Base-by-base conservation (phyloP, 1,140 invertebrate species). In the Bombus pyrosoma region DNA sequence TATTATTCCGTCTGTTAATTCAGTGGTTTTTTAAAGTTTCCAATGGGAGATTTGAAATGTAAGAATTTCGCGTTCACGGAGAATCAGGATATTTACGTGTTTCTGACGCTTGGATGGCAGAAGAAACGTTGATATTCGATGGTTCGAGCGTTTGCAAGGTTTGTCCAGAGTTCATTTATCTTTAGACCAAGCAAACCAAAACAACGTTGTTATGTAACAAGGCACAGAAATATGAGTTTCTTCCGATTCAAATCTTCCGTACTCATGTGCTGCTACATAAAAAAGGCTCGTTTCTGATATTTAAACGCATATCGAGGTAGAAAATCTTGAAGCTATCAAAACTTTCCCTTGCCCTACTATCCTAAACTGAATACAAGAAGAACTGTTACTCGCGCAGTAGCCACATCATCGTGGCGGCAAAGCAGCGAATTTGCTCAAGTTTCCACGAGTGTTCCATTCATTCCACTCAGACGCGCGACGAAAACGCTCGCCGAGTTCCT, bases 391-490 rank as follows among this genome's bases (percentile, higher is more conserved):
- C 59, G 28, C 12, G 59, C 28, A 53, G 12, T 37, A 37, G 13
- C 25, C 12, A 28, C 32, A 37, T 57, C 47, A 57, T 13, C 47
- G 73, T 15, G 22, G 12, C 37, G 8, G 34, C 5, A 39, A 59
- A 39, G 28, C 53, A 18, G 53, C 53, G 74, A 39, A 76, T 76
- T 62, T 37, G 53, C 34, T 76, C 53, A n/a, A 76, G n/a, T n/a
- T 59, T 12, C 53, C 53, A n/a, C 74, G 53, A 76, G 74, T 47
- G 74, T 76, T n/a, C 69, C 69, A 74, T 82, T 82, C 80, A 82
- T 82, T 81, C 79, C 47, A 37, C 69, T 73, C 68, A 81, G 79
- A 32, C 34, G 69, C 47, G 79, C 68, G 53, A 62, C 69, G 68
- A 73, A 73, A 73, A 73, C 53, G 80, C 25, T 59, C 53, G 34